A percentile compares a stretch with the other conserved stretches of the same genome.
Conservation (phyloP, 2,888 invertebrate genomes). For the Nomada goodeniana region DNA sequence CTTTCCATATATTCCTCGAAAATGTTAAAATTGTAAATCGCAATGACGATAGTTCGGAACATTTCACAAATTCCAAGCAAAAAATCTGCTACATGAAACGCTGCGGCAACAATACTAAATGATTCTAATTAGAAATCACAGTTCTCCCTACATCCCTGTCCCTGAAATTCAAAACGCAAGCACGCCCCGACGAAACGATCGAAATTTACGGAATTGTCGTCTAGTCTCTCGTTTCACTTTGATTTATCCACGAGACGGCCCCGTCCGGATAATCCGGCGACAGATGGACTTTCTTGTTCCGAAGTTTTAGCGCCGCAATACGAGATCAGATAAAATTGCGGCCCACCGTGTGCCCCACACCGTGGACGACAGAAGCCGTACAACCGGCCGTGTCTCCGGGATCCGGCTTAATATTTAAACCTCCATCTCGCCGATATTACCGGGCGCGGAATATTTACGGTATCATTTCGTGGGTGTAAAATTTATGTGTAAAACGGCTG, state of each 20-base stretch:
- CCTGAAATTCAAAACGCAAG: too few species aligned
- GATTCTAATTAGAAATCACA: too few species aligned
- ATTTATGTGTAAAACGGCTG: slow-evolving; percentile 17
- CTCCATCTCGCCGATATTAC: slow-evolving; percentile 15
- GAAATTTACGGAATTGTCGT: slow-evolving; percentile 31
- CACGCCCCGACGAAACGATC: not conserved
- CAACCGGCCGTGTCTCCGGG: not conserved
- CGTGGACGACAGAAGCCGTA: slow-evolving; percentile 2
- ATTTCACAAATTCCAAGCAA: too few species aligned
- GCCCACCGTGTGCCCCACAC: not conserved
- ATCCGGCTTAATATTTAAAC: slow-evolving; percentile 32
- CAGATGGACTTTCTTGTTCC: slow-evolving; percentile 12
- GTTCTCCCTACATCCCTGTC: too few species aligned
- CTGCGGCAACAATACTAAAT: too few species aligned
- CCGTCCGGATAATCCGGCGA: not conserved
- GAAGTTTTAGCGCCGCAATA: slow-evolving; percentile 6
- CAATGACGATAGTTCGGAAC: too few species aligned
- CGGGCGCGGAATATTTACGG: slow-evolving; percentile 17
- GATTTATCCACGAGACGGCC: slow-evolving; percentile 5
- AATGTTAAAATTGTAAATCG: too few species aligned
- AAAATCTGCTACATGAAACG: too few species aligned
- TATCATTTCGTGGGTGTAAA: slow-evolving; percentile 13
- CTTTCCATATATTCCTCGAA: too few species aligned
- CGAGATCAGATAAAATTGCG: slow-evolving; percentile 2
- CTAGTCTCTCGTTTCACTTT: not conserved